phyloP scores from a whole-genome alignment of 1,140 invertebrate species.

The Drosophila bocqueti region DNA sequence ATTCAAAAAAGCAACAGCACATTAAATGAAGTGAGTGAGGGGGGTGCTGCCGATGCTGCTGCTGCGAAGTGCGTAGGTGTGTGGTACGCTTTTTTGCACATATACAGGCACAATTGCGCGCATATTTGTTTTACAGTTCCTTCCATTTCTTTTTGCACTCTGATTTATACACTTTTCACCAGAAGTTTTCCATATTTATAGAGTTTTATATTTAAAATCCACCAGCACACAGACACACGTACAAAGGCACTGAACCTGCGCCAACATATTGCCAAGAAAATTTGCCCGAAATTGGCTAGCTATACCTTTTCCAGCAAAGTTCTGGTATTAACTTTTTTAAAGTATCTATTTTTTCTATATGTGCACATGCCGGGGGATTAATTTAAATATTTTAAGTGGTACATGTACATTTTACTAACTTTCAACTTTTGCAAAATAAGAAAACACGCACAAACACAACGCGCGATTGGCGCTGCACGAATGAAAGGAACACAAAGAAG shows the following conservation, averaged over 20 bases:
- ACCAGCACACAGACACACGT: conserved; percentile 12
- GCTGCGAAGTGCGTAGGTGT: conserved; percentile 61
- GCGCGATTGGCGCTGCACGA: conserved; percentile 79
- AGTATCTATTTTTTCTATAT: neutral
- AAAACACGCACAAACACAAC: conserved; percentile 66
- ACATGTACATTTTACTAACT: conserved; percentile 15
- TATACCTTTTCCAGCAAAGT: neutral
- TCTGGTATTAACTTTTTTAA: conserved; percentile 4
- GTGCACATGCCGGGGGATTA: neutral
- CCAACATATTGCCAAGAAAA: conserved; percentile 64
- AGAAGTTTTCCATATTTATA: conserved; percentile 31
- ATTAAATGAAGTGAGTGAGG: conserved; percentile 19
- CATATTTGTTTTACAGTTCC: conserved; percentile 73
- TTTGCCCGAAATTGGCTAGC: conserved; percentile 25
- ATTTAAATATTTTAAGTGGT: neutral
- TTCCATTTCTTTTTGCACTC: conserved; percentile 55
- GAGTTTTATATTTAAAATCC: conserved; percentile 56
- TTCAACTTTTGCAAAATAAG: conserved; percentile 59
- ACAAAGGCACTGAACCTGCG: conserved; percentile 70
- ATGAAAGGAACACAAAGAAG: conserved; percentile 70
- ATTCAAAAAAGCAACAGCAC: conserved; percentile 75
- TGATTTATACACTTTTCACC: conserved; percentile 45
- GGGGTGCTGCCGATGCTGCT: conserved; percentile 26
- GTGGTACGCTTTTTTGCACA: conserved; percentile 53
- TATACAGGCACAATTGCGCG: conserved; percentile 76